These are phyloP conservation scores for Poeciliopsis presidionis DNA, from an alignment of 2,797 vertebrate species.

Conservation along the genomic window DNA sequence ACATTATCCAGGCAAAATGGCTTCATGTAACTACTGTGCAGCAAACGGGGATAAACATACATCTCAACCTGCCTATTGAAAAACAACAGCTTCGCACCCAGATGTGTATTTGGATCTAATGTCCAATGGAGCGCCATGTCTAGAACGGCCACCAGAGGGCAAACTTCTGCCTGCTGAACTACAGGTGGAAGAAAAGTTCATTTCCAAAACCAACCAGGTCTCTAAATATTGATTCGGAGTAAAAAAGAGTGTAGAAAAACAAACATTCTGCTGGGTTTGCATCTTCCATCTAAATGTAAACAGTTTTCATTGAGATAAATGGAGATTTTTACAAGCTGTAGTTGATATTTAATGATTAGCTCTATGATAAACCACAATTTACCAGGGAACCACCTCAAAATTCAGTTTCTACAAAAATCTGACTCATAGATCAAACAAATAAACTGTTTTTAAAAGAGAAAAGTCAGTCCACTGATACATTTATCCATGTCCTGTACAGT, in stretches of 20 bases:
- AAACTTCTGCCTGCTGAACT: neutral
- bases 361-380: too few species aligned
- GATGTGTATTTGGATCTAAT: neutral
- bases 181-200: neutral
- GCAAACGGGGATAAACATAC: neutral
- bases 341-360: too few species aligned
- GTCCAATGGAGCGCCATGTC: neutral
- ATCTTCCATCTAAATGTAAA: neutral
- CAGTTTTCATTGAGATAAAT: neutral
- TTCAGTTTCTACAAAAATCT: neutral
- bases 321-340: too few species aligned
- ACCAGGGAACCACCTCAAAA: too few species aligned
- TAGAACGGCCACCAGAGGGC: neutral
- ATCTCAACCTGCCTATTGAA: neutral
- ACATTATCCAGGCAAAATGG: conserved; percentile 10
- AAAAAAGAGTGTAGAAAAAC: neutral
- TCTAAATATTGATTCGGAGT: neutral
- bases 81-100: neutral
- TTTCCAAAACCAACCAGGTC: neutral
- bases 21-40: conserved; percentile 7
- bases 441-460: neutral
- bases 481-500: neutral
- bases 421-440: neutral
- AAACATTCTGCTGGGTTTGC: neutral
- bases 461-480: neutral